phyloP scores from a whole-genome alignment of 1,140 invertebrate species.

The Protaetia brevitarsis region DNA sequence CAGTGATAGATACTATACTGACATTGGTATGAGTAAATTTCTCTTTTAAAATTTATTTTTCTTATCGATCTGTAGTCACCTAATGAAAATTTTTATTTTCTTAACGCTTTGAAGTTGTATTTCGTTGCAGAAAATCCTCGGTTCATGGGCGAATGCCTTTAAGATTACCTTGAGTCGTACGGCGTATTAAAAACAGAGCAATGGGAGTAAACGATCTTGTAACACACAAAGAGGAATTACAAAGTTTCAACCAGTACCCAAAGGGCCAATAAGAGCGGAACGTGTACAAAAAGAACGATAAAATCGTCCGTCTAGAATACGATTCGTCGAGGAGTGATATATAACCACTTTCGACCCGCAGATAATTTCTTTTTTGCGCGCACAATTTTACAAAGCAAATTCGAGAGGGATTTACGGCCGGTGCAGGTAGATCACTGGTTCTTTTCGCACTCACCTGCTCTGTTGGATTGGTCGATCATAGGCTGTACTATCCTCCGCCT shows the following conservation, averaged over 20 bases:
- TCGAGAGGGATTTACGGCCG: constrained; percentile 8
- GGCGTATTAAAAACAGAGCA: too few species aligned
- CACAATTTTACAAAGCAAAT: neutral
- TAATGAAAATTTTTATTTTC: too few species aligned
- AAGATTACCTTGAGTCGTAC: too few species aligned
- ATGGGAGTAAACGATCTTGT: too few species aligned
- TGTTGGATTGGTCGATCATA: constrained; percentile 97
- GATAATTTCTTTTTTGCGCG: constrained; percentile 6
- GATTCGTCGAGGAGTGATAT: constrained; percentile 1
- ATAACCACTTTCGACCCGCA: neutral
- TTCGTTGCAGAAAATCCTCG: too few species aligned
- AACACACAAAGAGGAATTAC: neutral
- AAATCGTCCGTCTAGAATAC: neutral
- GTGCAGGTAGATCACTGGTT: constrained; percentile 20
- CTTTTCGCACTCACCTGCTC: constrained; percentile 73
- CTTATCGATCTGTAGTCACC: too few species aligned
- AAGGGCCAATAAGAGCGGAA: neutral
- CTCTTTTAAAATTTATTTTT: too few species aligned
- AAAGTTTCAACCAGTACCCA: neutral
- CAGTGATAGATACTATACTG: too few species aligned
- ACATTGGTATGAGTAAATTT: too few species aligned
- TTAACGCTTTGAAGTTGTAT: too few species aligned
- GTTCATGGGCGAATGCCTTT: too few species aligned
- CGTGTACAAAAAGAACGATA: neutral
- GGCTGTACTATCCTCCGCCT: constrained; percentile 96